Evolutionary conservation across 2,797 vertebrate species (phyloP), one percentile per base, ranked within the genome.

Genomic region (Carduelis carduelis): DNA sequence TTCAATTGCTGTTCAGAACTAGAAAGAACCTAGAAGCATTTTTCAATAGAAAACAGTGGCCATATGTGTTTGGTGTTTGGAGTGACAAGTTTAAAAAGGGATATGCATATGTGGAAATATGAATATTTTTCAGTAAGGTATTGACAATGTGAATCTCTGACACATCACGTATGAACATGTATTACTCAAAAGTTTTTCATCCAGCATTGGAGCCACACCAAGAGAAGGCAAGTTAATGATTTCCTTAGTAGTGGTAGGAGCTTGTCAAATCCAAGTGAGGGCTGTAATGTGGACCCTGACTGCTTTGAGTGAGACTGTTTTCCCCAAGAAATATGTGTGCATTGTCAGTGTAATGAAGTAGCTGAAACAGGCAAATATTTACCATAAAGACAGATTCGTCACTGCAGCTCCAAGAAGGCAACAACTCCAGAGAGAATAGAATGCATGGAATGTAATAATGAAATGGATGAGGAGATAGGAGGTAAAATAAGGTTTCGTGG

Each of bases 361-460:
- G 34, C 1, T 14, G 7, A 60, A 66, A 60, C 28, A 11, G 35
- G 27, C 8, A 26, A 0, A 57, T 1, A 7, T 41, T 86, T 89
- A 14, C 35, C n/a, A 34, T 23, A 23, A 65, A 50, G 19, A 49
- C 4, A 52, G 23, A 39, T 71, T 61, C 8, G 1, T n/a, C 43
- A 41, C 32, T 44, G 34, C 6, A 19, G 8, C 9, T 82, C 13
- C 52, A 63, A 27, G 5, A 1, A 53, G 28, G 17, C 5, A 53
- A 26, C 27, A 71, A 3, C 9, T 53, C 9, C 43, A 64, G 26
- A 47, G 17, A 72, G 22, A 56, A 19, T 3, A 10, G 52, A 6
- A 24, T 8, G 4, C 0, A 0, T 60, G 4, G 24, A 70, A 66
- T 39, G 26, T 28, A 60, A 37, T 34, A 6, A 20, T 34, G 3